Conservation (phyloP, 1,140 invertebrate genomes). For the Brachionus calyciflorus region DNA sequence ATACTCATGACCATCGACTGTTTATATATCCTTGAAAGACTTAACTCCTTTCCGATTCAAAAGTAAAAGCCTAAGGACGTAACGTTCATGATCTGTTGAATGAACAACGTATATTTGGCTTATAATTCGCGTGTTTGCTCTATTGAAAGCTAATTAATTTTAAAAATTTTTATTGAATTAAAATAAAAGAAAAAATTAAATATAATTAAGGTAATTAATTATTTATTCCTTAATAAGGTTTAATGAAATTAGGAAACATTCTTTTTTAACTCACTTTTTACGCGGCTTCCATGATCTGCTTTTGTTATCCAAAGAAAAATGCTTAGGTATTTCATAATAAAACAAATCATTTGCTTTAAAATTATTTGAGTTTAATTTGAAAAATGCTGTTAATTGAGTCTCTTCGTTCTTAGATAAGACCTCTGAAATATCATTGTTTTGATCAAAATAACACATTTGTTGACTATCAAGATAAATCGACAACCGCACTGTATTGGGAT, state of each 20-base stretch:
- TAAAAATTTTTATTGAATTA: neutral
- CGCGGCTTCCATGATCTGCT: neutral
- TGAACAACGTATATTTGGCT: neutral
- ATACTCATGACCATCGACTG: neutral
- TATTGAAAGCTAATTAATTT: neutral
- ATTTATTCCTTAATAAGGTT: too few relatives aligned
- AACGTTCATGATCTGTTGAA: neutral
- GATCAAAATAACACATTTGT: constrained; percentile 44
- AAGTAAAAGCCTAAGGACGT: neutral
- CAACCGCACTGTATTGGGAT: constrained; percentile 36
- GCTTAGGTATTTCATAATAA: constrained; percentile 4
- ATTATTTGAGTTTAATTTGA: neutral
- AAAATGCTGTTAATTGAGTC: constrained; percentile 20
- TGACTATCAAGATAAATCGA: constrained; percentile 47
- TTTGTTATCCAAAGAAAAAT: neutral
- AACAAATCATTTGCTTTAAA: neutral
- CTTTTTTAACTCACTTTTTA: neutral
- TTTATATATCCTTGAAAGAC: neutral
- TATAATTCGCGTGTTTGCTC: neutral
- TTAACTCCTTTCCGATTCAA: neutral
- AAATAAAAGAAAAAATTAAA: neutral
- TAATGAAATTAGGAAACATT: neutral
- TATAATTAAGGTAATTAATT: neutral
- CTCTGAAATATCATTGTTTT: neutral
- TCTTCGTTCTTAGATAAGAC: neutral